Conservation (phyloP, 2,797 vertebrate species). For the Arnoldichthys spilopterus region DNA sequence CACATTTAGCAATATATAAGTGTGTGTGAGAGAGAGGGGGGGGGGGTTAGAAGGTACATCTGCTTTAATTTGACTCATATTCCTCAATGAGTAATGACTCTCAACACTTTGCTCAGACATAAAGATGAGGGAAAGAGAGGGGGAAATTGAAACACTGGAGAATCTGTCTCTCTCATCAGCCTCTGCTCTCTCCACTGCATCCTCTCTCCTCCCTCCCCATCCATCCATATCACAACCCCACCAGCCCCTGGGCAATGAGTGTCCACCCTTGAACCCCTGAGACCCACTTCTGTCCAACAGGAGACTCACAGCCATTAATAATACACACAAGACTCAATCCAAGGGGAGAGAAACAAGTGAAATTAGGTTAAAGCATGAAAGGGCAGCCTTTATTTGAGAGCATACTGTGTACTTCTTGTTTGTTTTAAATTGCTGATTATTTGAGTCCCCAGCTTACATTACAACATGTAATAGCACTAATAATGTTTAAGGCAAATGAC, state of each 20-base stretch:
- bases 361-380: constrained; percentile 22
- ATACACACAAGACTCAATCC: constrained; percentile 42
- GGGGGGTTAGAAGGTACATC: neutral
- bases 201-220: constrained; percentile 27
- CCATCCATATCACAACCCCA: constrained; percentile 41
- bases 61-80: constrained; percentile 43
- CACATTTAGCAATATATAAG: too few relatives aligned
- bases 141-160: constrained; percentile 64
- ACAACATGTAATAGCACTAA: neutral
- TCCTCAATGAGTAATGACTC: constrained; percentile 69
- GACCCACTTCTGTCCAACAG: constrained; percentile 75
- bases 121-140: constrained; percentile 60
- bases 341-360: neutral
- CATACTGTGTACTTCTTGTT: neutral
- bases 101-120: constrained; percentile 55
- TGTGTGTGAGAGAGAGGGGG: too few relatives aligned
- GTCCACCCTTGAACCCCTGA: constrained; percentile 65
- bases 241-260: constrained; percentile 60
- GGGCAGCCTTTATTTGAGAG: constrained; percentile 8
- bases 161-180: constrained; percentile 6
- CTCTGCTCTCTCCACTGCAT: neutral
- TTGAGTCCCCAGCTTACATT: neutral
- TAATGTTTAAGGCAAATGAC: neutral
- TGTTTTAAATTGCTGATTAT: neutral
- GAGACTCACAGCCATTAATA: constrained; percentile 72